Base-by-base conservation (phyloP, 1,140 invertebrate species). In the Drosophila nikananu region DNA sequence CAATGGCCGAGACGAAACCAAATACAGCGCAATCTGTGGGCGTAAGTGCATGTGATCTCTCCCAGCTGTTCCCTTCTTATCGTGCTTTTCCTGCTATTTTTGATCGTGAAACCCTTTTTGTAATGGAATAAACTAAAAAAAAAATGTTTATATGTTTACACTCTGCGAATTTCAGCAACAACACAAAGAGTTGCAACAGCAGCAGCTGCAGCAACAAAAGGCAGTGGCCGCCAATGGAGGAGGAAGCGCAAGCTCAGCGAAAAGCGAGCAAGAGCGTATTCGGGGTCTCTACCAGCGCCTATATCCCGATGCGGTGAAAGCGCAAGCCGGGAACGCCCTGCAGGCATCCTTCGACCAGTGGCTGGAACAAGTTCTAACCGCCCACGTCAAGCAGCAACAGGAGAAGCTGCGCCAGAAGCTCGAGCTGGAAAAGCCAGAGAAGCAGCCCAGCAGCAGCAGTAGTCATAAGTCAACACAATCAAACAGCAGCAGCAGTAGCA, bases 41-140 rank as follows among this genome's bases (percentile, higher is more conserved):
- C 93, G 94, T 95, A 95, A 95, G 94, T 95, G 86, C 83, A 89
- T 80, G 54, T 3, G 82, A 73, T 46, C 30, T 72, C 9, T 51
- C 32, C 27, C 42, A 59, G 62, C 23, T 54, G 10, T 41, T 68
- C 35, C 13, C 44, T 57, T 44, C 55, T 52, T 39, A 19, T 10
- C 41, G 0, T 23, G 35, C 19, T 57, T 27, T n/a, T 12, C 48
- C 0, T 32, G 48, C 30, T 37, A 21, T 15, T 0, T 7, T 44
- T 58, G 21, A 19, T 30, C 12, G 48, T 17, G 10, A n/a, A 41
- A n/a, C 17, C 7, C 17, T 10, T 44, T 32, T 17, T 12, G 5
- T 19, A 19, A 25, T 15, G 0, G 5, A 32, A 25, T 19, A 5
- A 13, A 37, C 2, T 19, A 12, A 10, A 1, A 15, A 10, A 1